Percentiles rank a stretch among this genome's conserved stretches.
Conservation (phyloP, 2,113 vertebrate genomes). For the Python bivittatus region DNA sequence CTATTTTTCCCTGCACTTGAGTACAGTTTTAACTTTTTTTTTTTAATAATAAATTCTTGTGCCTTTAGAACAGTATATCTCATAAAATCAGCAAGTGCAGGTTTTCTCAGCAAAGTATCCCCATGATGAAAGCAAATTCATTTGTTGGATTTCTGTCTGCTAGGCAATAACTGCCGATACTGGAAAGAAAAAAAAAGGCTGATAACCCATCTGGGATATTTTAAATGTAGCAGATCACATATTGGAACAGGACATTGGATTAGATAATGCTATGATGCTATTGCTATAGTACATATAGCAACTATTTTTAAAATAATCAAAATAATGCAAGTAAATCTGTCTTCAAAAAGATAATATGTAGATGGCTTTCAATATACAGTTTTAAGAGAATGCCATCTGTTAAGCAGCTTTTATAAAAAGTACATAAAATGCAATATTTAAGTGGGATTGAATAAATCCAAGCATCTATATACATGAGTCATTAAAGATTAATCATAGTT, state of each 20-base stretch:
- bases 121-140: background rate
- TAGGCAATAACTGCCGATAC: background rate
- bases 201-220: background rate
- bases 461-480: slow-evolving; percentile 38
- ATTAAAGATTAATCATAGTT: background rate
- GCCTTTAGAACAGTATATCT: background rate
- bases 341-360: slow-evolving; percentile 48
- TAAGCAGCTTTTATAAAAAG: slow-evolving; percentile 40
- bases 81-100: background rate
- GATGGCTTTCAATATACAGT: slow-evolving; percentile 35
- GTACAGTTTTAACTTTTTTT: background rate
- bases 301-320: slow-evolving; percentile 44
- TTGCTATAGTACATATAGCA: slow-evolving; percentile 11
- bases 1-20: background rate
- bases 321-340: slow-evolving; percentile 37
- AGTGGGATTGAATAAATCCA: slow-evolving; percentile 40
- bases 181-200: background rate
- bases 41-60: background rate
- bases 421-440: slow-evolving; percentile 42
- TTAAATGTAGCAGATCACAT: background rate
- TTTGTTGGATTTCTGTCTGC: background rate
- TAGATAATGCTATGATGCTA: background rate
- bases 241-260: background rate
- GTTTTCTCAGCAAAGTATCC: background rate
- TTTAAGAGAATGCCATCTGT: slow-evolving; percentile 48